Base-by-base conservation (phyloP, 2,888 invertebrate species). In the Athalia rosae region DNA sequence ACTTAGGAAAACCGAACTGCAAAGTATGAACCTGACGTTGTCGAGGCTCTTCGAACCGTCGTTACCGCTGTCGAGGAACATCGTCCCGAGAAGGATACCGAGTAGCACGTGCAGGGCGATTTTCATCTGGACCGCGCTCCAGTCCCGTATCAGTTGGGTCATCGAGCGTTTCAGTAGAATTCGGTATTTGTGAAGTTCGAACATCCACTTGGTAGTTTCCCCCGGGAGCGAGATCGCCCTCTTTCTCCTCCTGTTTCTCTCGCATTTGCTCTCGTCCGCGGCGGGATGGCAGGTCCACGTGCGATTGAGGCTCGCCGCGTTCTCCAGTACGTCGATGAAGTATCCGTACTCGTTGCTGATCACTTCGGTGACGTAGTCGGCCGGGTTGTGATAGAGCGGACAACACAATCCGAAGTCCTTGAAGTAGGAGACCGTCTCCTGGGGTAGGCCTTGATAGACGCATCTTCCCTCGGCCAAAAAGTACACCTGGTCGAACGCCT, bases 301-400 rank as follows among this genome's bases (percentile, higher is more conserved):
- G 28, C 77, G 50, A 64, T 66, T 56, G 8, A 48, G 66, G 15
- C 47, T 53, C 41, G 93, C 91, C 13, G 92, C 92, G 74, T 92
- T 91, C 0, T 93, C 92, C 77, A 96, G 88, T 47, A 91, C 87
- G 47, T 93, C 91, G 53, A 94, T 94, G 84, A 94, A 93, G 82
- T 95, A 93, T 0, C 96, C 97, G 86, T 95, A 95, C 87, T 97
- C 97, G 2, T 96, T 95, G 81, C 93, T 95, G 0, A 96, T 95
- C 81, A 97, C 94, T 91, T 97, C 97, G 88, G 97, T 89, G 84
- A 97, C 93, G 89, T 95, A 97, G 91, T 98, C 98, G 3, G 98
- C 97, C 4, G 97, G 97, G 90, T 97, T 98, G 90, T 98, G 97
- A 89, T 97, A 98, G 82, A 94, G 93, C 0, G 98, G 98, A 88